phyloP scores from a whole-genome alignment of 2,797 vertebrate species.

The Aselliscus stoliczkanus region DNA sequence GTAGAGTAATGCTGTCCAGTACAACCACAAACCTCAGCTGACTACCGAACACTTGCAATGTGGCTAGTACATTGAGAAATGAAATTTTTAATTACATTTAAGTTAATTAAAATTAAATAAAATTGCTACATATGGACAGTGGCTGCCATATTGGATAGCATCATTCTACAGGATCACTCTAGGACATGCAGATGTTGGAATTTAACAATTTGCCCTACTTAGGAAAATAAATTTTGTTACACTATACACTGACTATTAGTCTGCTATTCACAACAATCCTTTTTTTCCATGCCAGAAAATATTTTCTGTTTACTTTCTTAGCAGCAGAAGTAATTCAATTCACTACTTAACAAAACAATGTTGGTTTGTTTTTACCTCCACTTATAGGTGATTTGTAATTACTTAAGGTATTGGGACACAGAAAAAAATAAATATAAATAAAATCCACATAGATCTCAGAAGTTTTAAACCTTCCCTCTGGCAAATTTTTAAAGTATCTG shows the following conservation, averaged over 20 bases:
- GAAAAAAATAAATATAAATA: background rate
- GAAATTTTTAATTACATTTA: background rate
- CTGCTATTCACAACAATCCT: background rate
- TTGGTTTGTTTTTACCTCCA: background rate
- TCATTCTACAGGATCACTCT: background rate
- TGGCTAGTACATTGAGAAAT: background rate
- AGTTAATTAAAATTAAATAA: background rate
- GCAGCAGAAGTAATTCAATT: background rate
- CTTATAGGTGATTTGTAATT: conserved; percentile 17
- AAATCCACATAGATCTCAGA: background rate
- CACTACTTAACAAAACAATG: background rate
- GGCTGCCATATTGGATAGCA: background rate
- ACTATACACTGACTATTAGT: background rate
- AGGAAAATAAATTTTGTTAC: background rate
- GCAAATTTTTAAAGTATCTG: conserved; percentile 6
- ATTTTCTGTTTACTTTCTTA: background rate
- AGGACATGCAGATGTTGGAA: background rate
- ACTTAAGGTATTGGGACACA: background rate
- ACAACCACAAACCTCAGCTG: background rate
- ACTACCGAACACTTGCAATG: background rate
- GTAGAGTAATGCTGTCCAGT: background rate
- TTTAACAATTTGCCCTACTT: background rate
- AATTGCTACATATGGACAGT: background rate
- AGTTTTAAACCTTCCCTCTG: background rate
- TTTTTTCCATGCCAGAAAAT: background rate